A percentile compares a stretch with the other conserved stretches of the same genome.
phyloP scores from a whole-genome alignment of 2,888 invertebrate genomes.

The Noctua fimbriata region DNA sequence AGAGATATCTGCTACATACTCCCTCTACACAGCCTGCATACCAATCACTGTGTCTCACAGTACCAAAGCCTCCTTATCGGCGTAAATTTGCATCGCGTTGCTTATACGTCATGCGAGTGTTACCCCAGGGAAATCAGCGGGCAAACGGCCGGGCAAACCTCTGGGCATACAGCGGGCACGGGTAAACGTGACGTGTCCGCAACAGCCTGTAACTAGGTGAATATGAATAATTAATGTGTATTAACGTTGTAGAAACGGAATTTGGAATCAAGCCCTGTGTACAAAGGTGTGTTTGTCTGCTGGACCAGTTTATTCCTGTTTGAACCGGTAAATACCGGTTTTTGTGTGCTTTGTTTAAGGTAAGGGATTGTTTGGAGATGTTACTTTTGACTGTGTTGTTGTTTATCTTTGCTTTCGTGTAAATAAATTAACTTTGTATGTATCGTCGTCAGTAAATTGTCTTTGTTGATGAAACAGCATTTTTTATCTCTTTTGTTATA shows the following conservation, averaged over 20 bases:
- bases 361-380: constrained; percentile 42
- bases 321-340: constrained; percentile 45
- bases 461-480: neutral
- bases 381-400: constrained; percentile 14
- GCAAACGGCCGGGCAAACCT: constrained; percentile 29
- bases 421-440: constrained; percentile 1
- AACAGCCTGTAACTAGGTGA: constrained; percentile 27
- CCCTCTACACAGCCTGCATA: neutral
- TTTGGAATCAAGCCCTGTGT: constrained; percentile 43
- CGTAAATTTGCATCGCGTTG: constrained; percentile 56
- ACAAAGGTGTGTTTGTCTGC: constrained; percentile 44
- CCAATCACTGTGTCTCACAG: neutral
- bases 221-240: constrained; percentile 53
- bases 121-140: constrained; percentile 60
- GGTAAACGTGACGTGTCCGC: constrained; percentile 21
- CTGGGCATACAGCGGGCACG: constrained; percentile 18
- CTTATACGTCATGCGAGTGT: constrained; percentile 41
- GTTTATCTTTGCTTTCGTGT: constrained; percentile 18
- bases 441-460: neutral
- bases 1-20: neutral
- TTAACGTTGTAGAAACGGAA: constrained; percentile 47
- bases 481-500: neutral
- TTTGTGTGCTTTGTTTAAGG: constrained; percentile 41
- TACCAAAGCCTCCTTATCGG: constrained; percentile 27
- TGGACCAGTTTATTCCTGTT: constrained; percentile 37